Percentiles rank a stretch among this genome's conserved stretches.
Evolutionary conservation across 1,140 invertebrate species (phyloP).

Genomic region (Drosophila pseudoananassae): DNA sequence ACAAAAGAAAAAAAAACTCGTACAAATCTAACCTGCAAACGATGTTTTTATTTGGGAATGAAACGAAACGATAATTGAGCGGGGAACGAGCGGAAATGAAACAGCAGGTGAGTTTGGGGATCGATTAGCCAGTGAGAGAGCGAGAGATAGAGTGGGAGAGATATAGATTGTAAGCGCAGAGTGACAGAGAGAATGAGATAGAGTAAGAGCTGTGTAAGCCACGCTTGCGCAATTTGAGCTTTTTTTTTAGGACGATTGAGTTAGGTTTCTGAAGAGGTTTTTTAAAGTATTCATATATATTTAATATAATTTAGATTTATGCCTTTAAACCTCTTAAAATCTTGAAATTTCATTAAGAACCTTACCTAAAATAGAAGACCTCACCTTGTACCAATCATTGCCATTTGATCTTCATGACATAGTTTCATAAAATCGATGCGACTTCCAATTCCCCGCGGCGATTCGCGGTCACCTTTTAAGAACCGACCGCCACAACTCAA

Average conservation of each 20-base stretch:
- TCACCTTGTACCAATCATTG: conserved; percentile 16
- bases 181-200: not conserved
- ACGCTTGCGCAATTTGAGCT: conserved; percentile 42
- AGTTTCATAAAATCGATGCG: conserved; percentile 6
- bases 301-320: too few species aligned
- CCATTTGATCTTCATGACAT: conserved; percentile 21
- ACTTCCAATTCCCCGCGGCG: conserved; percentile 14
- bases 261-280: not conserved
- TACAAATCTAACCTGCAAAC: not conserved
- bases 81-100: conserved; percentile 15
- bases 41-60: conserved; percentile 30
- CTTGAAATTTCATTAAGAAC: not conserved
- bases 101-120: conserved; percentile 22
- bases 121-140: not conserved
- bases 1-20: conserved; percentile 12
- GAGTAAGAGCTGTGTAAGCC: conserved; percentile 4
- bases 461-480: conserved; percentile 14
- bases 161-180: not conserved
- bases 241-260: not conserved
- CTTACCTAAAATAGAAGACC: not conserved
- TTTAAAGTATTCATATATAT: too few species aligned
- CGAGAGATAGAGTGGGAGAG: not conserved
- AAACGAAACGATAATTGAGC: conserved; percentile 11
- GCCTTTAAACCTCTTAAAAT: too few species aligned
- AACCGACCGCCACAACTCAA: conserved; percentile 4